These are phyloP conservation scores for Mimachlamys varia DNA, from an alignment of 2,888 invertebrate genomes.

Conservation along the genomic window DNA sequence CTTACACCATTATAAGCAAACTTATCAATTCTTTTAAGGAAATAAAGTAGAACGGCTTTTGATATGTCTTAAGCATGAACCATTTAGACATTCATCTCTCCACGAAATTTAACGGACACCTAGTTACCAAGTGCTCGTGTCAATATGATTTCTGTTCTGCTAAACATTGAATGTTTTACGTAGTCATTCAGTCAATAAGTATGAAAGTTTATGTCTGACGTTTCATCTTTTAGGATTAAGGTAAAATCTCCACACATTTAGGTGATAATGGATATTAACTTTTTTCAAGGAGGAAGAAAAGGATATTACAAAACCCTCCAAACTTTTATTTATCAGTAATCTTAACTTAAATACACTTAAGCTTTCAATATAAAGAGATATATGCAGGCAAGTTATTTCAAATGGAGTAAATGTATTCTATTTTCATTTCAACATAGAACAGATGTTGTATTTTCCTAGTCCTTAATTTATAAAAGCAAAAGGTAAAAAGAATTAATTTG, in stretches of 20 bases:
- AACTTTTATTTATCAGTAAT: background rate
- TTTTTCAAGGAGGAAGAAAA: constrained; percentile 14
- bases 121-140: constrained; percentile 10
- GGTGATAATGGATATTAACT: constrained; percentile 16
- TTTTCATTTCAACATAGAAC: background rate
- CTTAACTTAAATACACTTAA: background rate
- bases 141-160: constrained; percentile 23
- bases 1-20: background rate
- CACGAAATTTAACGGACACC: background rate
- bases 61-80: background rate
- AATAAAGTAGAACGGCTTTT: background rate
- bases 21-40: background rate
- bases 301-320: background rate
- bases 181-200: background rate
- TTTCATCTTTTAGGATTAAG: background rate
- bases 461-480: too few species aligned
- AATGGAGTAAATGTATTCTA: background rate
- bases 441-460: background rate
- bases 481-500: too few species aligned
- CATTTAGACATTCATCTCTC: background rate
- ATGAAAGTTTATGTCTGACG: background rate
- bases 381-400: background rate
- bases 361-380: background rate
- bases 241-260: background rate
- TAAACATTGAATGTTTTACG: background rate